phyloP scores from a whole-genome alignment of 2,113 vertebrate genomes.

The Helogale parvula region DNA sequence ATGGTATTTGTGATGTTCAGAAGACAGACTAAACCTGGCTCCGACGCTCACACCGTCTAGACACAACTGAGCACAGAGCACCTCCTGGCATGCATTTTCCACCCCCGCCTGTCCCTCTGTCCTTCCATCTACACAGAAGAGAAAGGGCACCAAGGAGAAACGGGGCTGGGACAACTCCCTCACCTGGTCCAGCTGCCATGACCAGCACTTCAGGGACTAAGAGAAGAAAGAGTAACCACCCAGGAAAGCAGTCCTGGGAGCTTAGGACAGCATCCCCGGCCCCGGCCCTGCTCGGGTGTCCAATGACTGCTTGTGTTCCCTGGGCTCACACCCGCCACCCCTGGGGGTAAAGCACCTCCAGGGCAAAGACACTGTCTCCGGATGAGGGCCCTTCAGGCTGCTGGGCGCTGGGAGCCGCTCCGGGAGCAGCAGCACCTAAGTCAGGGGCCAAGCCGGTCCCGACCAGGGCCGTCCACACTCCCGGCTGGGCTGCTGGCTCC shows the following conservation, averaged over 20 bases:
- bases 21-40: neutral
- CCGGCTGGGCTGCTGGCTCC: neutral
- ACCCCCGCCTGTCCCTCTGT: neutral
- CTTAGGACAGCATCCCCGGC: neutral
- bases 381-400: neutral
- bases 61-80: neutral
- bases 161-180: neutral
- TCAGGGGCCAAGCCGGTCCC: neutral
- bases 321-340: neutral
- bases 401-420: neutral
- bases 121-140: neutral
- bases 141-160: neutral
- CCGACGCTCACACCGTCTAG: neutral
- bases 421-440: neutral
- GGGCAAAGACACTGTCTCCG: neutral
- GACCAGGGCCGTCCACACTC: neutral
- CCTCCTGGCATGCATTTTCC: neutral
- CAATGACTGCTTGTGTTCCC: neutral
- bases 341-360: neutral
- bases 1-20: neutral
- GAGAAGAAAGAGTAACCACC: neutral
- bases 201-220: neutral
- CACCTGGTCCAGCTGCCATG: neutral
- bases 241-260: neutral
- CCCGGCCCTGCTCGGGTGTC: neutral